These are phyloP conservation scores for Boleophthalmus pectinirostris DNA, from an alignment of 2,113 vertebrate species.

Conservation along the genomic window DNA sequence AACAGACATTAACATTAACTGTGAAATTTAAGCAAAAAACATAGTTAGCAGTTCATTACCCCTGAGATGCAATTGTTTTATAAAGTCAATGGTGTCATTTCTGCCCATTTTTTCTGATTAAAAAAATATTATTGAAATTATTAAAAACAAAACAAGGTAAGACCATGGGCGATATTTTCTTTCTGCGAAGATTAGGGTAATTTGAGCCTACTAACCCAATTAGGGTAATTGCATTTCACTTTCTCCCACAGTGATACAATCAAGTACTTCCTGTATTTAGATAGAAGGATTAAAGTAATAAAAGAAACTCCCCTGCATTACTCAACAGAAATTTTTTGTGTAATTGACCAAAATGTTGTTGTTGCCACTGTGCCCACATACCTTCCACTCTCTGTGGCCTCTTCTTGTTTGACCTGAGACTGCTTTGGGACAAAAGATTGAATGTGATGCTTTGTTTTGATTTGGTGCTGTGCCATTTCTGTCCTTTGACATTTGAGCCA, in stretches of 20 bases:
- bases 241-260: constrained; percentile 66
- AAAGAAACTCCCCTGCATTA: neutral
- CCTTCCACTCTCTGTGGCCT: constrained; percentile 48
- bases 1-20: constrained; percentile 1
- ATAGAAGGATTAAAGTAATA: constrained; percentile 35
- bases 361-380: constrained; percentile 49
- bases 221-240: constrained; percentile 72
- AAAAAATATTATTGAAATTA: neutral
- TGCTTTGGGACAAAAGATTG: constrained; percentile 56
- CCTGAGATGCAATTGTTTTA: constrained; percentile 11
- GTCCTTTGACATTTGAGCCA: constrained; percentile 75
- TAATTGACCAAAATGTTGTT: constrained; percentile 52
- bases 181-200: constrained; percentile 48
- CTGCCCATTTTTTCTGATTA: neutral
- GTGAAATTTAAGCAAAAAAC: neutral
- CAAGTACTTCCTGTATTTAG: constrained; percentile 66
- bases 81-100: constrained; percentile 4
- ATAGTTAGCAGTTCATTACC: no score
- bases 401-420: constrained; percentile 66
- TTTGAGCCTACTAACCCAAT: constrained; percentile 68
- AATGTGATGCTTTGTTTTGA: constrained; percentile 71
- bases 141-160: neutral
- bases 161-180: constrained; percentile 39
- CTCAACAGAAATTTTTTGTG: constrained; percentile 53
- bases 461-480: constrained; percentile 66